Evolutionary conservation across 2,113 vertebrate species (phyloP).

Genomic region (human): GRCh38 chr16:79170501-79171000

Average conservation of each 20-base stretch:
- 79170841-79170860: neutral
- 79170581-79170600: neutral
- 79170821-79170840: slow-evolving; percentile 3
- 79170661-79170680: slow-evolving; percentile 46
- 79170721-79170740: slow-evolving; percentile 1
- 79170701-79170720: slow-evolving; percentile 59
- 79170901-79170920: neutral
- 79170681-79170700: slow-evolving; percentile 39
- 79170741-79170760: slow-evolving; percentile 71
- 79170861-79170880: slow-evolving; percentile 15
- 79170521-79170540: slow-evolving; percentile 29
- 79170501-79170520: neutral
- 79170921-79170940: neutral
- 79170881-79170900: slow-evolving; percentile 28
- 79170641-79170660: neutral
- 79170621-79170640: neutral
- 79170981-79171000: slow-evolving; percentile 64
- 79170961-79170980: neutral
- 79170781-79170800: slow-evolving; percentile 64
- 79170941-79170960: slow-evolving; percentile 27
- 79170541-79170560: neutral
- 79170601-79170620: neutral
- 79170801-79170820: slow-evolving; percentile 41
- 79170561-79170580: neutral
- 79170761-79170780: slow-evolving; percentile 55